These are phyloP conservation scores for Rhinophrynus dorsalis DNA, from an alignment of 2,797 vertebrate genomes.

Conservation along the genomic window DNA sequence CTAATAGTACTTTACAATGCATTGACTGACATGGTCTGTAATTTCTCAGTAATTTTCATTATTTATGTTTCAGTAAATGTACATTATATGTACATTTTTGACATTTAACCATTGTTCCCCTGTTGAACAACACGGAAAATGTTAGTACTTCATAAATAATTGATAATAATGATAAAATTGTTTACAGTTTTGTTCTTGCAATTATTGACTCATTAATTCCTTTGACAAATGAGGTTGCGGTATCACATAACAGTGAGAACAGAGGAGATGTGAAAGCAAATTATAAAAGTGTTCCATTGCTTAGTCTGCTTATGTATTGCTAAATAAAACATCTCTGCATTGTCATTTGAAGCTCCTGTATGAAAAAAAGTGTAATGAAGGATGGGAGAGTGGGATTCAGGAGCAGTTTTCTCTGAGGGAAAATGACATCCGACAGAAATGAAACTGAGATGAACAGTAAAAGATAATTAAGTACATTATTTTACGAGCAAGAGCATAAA, in stretches of 20 bases:
- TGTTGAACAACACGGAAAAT: too few species aligned
- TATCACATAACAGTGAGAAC: background rate
- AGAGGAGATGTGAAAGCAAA: background rate
- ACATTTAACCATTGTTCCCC: too few species aligned
- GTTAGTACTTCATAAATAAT: too few species aligned
- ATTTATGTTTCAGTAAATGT: too few species aligned
- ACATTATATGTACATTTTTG: too few species aligned
- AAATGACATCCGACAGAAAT: background rate
- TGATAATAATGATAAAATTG: background rate
- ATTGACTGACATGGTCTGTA: too few species aligned
- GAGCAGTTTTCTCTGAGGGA: background rate
- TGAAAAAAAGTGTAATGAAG: background rate
- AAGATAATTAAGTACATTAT: constrained; percentile 1
- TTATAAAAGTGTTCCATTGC: background rate
- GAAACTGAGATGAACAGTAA: background rate
- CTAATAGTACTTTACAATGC: too few species aligned
- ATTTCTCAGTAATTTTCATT: too few species aligned
- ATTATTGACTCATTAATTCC: background rate
- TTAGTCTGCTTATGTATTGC: background rate
- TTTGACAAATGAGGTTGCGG: background rate
- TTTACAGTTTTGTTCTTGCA: background rate
- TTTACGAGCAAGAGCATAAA: background rate
- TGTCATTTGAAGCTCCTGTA: background rate
- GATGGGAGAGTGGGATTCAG: background rate
- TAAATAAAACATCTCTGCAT: background rate